Evolutionary conservation across 2,888 invertebrate genomes (phyloP), one percentile per base, ranked within the genome.

Genomic region (Beris chalybata): DNA sequence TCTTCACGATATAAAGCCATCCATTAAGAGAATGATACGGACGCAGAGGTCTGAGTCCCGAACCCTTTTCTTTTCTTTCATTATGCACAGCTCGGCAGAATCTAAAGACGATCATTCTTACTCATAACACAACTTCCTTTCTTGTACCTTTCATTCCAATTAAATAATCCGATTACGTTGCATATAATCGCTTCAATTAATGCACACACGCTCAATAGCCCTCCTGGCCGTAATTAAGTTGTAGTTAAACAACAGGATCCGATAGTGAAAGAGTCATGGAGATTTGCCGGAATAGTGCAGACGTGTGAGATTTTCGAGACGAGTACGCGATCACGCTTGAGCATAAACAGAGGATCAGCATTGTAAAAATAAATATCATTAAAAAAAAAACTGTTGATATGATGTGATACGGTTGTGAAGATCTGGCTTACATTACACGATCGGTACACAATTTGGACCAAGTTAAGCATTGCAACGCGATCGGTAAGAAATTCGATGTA

Each of bases 201-300:
- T 56, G 6, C 56, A 56, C 31, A 54, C 32, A 32, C 32, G 56
- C 56, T 56, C 38, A 38, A 38, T 43, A 56, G 5, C 15, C 56
- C 11, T 22, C 7, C 22, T 32, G 43, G 15, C 11, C 7, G 43
- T 56, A 56, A 56, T 43, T 56, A 56, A 56, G 43, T 15, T 56
- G 56, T 56, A 13, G 56, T 56, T 56, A 43, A 43, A 56, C 56
- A 56, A 43, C 56, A 56, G 56, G 56, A 56, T 43, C 56, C 43
- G 15, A 56, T 56, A 56, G 56, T 56, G 56, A 56, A 43, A 43
- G 56, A 56, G 54, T 12, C 38, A 38, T 38, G 38, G 38, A 38
- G 38, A 38, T 38, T 38, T 38, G 7, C 9, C 38, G 9, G 38
- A 38, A 38, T 38, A 38, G 38, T 38, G 38, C 38, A 38, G 38